Evolutionary conservation across 2,888 invertebrate species (phyloP), one percentile per base, ranked within the genome.

Genomic region (Drosophila mayaguana): DNA sequence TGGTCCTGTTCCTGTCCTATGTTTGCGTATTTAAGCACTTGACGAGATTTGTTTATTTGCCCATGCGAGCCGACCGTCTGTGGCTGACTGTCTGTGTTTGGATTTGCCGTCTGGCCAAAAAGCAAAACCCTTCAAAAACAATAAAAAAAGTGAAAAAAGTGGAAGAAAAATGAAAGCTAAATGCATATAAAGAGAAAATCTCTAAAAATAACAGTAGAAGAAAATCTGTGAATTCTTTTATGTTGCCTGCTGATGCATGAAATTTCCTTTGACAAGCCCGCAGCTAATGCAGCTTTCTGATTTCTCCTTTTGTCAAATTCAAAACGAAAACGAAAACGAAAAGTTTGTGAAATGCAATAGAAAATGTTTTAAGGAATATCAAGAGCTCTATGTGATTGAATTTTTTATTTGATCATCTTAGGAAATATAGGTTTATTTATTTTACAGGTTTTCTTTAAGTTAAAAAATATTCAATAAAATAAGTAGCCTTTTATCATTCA

Each of bases 41-140:
- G 85, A 88, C 85, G 85, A 85, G 84, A 88, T 84, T 88, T 84
- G 84, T 88, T 85, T 84, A 88, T 84, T 85, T 84, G 88, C 70
- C 88, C 78, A 88, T 66, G 83, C 80, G 86, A 88, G 80, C 78
- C 74, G 78, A 72, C 73, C 78, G 84, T 87, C 82, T 82, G 80
- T 83, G 80, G 82, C 75, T 46, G 80, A 74, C 83, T 74, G 81
- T 77, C 83, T 84, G 85, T 82, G 83, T 84, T 88, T 88, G 88
- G 85, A 85, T 85, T 84, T 85, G 74, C 64, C 74, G 88, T 88
- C 88, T 88, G 83, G 73, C 64, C 36, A 61, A 69, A 65, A 69
- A 65, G 50, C 53, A 72, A 75, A 63, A 40, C 53, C 53, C 55
- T 46, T 59, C 7, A 68, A 55, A 65, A 46, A 59, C n/a, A n/a